Percentiles rank a stretch among this genome's conserved stretches.
Conservation (phyloP, 2,113 vertebrate species). For the Brachyhypopomus gauderio region DNA sequence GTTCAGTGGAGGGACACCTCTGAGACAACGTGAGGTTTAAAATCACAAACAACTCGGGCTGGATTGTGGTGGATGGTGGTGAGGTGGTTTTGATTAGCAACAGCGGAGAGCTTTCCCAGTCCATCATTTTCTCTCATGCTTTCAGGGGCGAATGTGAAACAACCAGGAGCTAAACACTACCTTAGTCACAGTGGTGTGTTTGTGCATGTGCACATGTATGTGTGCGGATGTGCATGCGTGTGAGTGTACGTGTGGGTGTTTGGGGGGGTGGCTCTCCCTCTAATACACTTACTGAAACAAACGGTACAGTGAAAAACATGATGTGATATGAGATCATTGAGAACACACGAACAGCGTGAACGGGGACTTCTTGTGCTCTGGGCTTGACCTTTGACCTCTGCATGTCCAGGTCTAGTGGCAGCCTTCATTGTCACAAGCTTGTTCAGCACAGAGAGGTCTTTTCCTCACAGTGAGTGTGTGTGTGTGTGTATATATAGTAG, state of each 20-base stretch:
- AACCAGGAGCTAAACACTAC: conserved; percentile 37
- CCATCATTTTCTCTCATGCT: conserved; percentile 54
- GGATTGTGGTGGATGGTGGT: conserved; percentile 51
- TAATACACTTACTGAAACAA: neutral
- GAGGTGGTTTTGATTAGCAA: conserved; percentile 59
- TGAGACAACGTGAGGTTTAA: conserved; percentile 45
- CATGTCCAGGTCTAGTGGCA: conserved; percentile 68
- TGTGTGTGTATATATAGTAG: neutral
- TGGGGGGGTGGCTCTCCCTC: too few relatives aligned
- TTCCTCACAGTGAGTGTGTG: conserved; percentile 4
- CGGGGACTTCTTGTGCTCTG: conserved; percentile 61
- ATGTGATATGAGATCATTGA: neutral
- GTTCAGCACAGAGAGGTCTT: conserved; percentile 61
- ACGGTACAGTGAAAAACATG: neutral
- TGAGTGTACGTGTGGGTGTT: neutral
- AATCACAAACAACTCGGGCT: conserved; percentile 52
- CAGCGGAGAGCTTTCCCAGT: conserved; percentile 54
- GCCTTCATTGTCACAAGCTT: conserved; percentile 63
- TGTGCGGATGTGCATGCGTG: too few relatives aligned
- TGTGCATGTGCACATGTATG: neutral
- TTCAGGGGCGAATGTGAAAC: conserved; percentile 31
- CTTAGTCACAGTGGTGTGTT: neutral
- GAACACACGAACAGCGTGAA: conserved; percentile 38
- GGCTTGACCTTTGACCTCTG: conserved; percentile 65
- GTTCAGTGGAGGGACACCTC: conserved; percentile 59